These are phyloP conservation scores for Drosophila meridionalis DNA, from an alignment of 2,888 invertebrate species.

Conservation along the genomic window DNA sequence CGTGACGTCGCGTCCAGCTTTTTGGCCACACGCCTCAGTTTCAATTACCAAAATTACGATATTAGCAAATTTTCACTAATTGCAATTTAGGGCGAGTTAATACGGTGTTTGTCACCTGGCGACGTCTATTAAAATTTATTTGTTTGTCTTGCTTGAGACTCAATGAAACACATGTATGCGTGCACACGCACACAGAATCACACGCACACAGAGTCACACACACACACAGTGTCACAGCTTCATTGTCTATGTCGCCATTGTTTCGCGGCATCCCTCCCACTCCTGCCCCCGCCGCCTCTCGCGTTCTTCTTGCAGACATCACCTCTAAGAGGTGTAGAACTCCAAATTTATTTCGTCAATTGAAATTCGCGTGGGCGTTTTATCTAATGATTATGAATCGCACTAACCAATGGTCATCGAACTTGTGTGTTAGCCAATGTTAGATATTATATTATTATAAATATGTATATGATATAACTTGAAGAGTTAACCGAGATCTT, in stretches of 20 bases:
- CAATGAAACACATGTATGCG: constrained; percentile 38
- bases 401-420: not conserved
- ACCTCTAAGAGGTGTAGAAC: not conserved
- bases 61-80: constrained; percentile 67
- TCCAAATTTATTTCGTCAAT: constrained; percentile 1
- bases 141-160: constrained; percentile 65
- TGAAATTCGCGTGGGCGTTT: not conserved
- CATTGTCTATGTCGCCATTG: constrained; percentile 14
- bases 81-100: constrained; percentile 72
- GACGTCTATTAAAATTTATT: constrained; percentile 76
- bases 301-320: not conserved
- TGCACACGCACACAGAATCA: not conserved
- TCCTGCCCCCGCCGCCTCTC: not conserved
- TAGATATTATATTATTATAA: no score
- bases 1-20: not conserved
- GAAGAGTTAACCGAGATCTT: no score
- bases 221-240: constrained; percentile 17
- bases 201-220: not conserved
- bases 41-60: constrained; percentile 60
- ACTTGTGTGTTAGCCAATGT: not conserved
- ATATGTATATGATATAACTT: no score
- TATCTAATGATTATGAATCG: not conserved
- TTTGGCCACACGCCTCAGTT: constrained; percentile 7
- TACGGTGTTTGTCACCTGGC: constrained; percentile 67
- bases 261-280: not conserved